Evolutionary conservation across 2,797 vertebrate species (phyloP).

Genomic region (Alauda arvensis): DNA sequence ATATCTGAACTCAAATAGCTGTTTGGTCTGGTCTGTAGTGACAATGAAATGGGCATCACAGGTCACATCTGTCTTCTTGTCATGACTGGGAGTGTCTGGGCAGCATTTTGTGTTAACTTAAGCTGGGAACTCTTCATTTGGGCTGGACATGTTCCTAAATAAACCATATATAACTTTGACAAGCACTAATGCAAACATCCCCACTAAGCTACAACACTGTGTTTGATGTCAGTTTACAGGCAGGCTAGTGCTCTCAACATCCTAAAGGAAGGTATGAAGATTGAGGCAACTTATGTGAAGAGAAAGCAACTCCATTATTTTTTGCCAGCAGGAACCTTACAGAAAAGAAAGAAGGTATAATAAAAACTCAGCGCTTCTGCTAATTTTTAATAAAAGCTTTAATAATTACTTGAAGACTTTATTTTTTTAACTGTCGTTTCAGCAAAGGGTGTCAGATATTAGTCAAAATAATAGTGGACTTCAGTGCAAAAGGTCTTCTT

Average conservation of each 20-base stretch:
- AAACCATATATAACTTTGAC: background rate
- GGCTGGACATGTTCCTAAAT: background rate
- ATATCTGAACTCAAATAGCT: background rate
- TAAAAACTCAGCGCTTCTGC: background rate
- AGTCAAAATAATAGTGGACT: constrained; percentile 79
- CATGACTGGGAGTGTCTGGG: background rate
- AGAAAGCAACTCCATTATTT: constrained; percentile 94
- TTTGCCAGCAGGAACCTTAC: constrained; percentile 87
- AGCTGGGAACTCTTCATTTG: background rate
- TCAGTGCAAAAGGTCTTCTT: constrained; percentile 80
- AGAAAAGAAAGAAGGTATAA: constrained; percentile 91
- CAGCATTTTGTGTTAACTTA: background rate
- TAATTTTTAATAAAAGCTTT: background rate
- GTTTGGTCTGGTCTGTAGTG: background rate
- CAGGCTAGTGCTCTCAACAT: constrained; percentile 94
- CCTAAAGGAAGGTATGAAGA: constrained; percentile 95
- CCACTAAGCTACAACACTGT: background rate
- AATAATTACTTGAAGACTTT: background rate
- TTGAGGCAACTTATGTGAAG: constrained; percentile 93
- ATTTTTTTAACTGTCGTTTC: constrained; percentile 36
- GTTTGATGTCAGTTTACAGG: constrained; percentile 83
- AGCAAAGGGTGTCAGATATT: constrained; percentile 84
- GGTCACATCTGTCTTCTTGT: background rate
- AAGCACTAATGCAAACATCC: background rate
- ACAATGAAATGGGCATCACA: background rate